Evolutionary conservation across 2,113 vertebrate genomes (phyloP).

Genomic region (Edolisoma coerulescens): DNA sequence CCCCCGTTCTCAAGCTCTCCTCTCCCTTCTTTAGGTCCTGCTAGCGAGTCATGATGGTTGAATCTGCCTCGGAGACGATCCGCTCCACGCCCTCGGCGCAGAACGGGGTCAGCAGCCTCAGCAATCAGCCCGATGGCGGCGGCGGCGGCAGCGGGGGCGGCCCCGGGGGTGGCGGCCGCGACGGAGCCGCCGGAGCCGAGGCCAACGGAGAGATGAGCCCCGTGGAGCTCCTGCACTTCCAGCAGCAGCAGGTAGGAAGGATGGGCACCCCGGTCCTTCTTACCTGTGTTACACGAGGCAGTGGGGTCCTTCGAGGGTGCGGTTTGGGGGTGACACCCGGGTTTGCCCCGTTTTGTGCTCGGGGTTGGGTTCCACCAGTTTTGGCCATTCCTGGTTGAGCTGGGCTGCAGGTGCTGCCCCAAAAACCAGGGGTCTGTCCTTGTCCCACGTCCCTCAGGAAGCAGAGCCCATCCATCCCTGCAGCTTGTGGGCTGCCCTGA

Average conservation of each 20-base stretch:
- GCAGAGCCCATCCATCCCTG: accelerated
- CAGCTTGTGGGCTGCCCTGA: neutral
- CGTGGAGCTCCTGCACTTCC: slow-evolving; percentile 94
- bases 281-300: accelerated
- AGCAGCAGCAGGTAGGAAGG: slow-evolving; percentile 93
- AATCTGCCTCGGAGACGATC: slow-evolving; percentile 99
- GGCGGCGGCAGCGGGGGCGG: slow-evolving; percentile 43
- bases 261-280: accelerated
- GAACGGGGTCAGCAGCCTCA: slow-evolving; percentile 96
- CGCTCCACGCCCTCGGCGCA: slow-evolving; percentile 91
- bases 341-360: accelerated
- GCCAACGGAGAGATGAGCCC: slow-evolving; percentile 94
- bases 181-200: slow-evolving; percentile 82
- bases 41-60: slow-evolving; percentile 99
- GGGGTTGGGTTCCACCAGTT: accelerated
- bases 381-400: neutral
- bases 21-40: slow-evolving; percentile 59
- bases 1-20: neutral
- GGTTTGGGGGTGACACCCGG: accelerated
- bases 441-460: neutral
- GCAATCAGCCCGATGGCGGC: slow-evolving; percentile 87
- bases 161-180: slow-evolving; percentile 12
- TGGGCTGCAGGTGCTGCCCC: neutral
- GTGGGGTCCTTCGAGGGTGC: accelerated
- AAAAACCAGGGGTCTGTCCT: neutral